Evolutionary conservation across 2,113 vertebrate genomes (phyloP).

Genomic region (Corythoichthys haematopterus): DNA sequence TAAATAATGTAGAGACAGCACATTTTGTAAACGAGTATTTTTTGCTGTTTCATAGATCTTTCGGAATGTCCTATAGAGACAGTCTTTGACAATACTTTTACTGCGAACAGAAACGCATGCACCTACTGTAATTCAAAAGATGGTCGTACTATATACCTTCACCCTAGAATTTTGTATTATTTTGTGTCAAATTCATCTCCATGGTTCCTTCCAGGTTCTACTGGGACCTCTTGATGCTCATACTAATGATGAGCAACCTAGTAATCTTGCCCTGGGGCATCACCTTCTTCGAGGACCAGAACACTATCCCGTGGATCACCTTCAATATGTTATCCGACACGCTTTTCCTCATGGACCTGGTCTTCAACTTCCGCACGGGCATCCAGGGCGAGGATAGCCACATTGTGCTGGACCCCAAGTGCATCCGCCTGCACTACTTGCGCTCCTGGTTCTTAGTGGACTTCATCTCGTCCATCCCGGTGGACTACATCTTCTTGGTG

Average conservation of each 20-base stretch:
- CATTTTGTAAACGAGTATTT: too few relatives aligned
- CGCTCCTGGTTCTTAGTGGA: conserved; percentile 74
- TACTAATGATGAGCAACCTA: conserved; percentile 77
- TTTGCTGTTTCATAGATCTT: too few relatives aligned
- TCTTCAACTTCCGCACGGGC: conserved; percentile 75
- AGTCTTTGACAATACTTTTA: too few relatives aligned
- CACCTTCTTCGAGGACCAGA: conserved; percentile 77
- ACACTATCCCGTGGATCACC: conserved; percentile 72
- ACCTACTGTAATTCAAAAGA: too few relatives aligned
- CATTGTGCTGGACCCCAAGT: conserved; percentile 69
- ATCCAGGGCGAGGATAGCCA: conserved; percentile 68
- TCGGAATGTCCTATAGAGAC: too few relatives aligned
- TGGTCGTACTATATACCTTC: too few relatives aligned
- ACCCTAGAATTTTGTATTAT: background rate
- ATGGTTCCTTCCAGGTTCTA: conserved; percentile 65
- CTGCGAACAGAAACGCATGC: too few relatives aligned
- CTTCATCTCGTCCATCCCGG: conserved; percentile 74
- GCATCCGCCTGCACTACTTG: conserved; percentile 68
- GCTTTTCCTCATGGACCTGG: conserved; percentile 71
- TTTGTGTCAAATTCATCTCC: background rate
- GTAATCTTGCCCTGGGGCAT: conserved; percentile 76
- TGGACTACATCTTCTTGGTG: conserved; percentile 75
- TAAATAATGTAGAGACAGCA: too few relatives aligned
- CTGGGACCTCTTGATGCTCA: conserved; percentile 76
- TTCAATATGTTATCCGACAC: conserved; percentile 76